A percentile compares a stretch with the other conserved stretches of the same genome.
Conservation (phyloP, 23 tunicate species). For the Oikopleura vanhoeffeni region DNA sequence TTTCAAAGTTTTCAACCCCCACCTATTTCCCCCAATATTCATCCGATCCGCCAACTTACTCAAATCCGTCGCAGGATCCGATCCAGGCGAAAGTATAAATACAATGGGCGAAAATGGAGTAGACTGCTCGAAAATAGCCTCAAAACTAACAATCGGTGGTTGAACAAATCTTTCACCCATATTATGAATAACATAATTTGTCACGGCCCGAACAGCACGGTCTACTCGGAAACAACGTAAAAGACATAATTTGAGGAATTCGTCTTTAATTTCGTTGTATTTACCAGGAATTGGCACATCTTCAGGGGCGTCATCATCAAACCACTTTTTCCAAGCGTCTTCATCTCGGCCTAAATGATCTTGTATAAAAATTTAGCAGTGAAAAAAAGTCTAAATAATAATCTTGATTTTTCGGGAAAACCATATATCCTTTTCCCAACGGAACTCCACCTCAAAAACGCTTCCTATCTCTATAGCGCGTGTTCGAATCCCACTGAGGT, state of each 20-base stretch:
- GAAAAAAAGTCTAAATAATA: too few species aligned
- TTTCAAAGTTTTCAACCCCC: too few species aligned
- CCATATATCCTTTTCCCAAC: too few species aligned
- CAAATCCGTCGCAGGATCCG: constrained; percentile 91
- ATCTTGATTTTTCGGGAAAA: too few species aligned
- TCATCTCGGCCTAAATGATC: constrained; percentile 31
- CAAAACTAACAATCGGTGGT: constrained; percentile 96
- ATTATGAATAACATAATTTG: constrained; percentile 68
- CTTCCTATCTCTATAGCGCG: too few species aligned
- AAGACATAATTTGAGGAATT: constrained; percentile 63
- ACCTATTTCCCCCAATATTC: constrained; percentile 1
- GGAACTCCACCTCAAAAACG: too few species aligned
- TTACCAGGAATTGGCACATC: constrained; percentile 45
- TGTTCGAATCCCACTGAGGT: too few species aligned
- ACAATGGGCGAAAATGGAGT: constrained; percentile 90
- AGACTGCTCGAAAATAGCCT: constrained; percentile 79
- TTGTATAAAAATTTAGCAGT: too few species aligned
- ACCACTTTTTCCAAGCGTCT: constrained; percentile 68
- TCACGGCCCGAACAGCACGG: constrained; percentile 80
- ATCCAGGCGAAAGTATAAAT: constrained; percentile 85
- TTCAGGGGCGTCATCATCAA: constrained; percentile 89
- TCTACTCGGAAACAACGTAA: constrained; percentile 97
- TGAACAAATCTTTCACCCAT: constrained; percentile 87
- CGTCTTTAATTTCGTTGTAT: constrained; percentile 46
- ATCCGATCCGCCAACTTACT: constrained; percentile 87